Base-by-base conservation (phyloP, 2,113 vertebrate genomes). In the Clarias batrachus region DNA sequence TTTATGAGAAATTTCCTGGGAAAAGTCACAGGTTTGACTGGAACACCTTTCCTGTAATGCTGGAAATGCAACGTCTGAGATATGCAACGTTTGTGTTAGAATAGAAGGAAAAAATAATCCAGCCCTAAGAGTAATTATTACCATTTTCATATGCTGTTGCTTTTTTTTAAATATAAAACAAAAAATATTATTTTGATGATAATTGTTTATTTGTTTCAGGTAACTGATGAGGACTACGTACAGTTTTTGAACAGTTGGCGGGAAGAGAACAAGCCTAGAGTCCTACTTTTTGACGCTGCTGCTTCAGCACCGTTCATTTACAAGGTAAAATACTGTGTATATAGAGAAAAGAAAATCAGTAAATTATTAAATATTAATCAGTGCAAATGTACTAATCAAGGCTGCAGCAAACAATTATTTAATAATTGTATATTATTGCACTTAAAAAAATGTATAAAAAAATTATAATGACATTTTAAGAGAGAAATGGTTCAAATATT, bases 201-300 rank as follows among this genome's bases (percentile, higher is more conserved):
- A 2, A 52, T 13, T 59, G 8, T 74, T 21, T 48, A 48, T 48
- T 21, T 48, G 30, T 59, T 0, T 82, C 17, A 99, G 98, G 94
- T 99, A 62, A 97, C 96, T 23, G 96, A 96, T 93, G 94, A 96
- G 87, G 99, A 97, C 93, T 97, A 97, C 85, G 0, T 95, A 81
- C 27, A 25, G 56, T 99, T 98, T 90, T 93, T 99, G 60, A 96
- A 96, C 0, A 93, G 93, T 88, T 98, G 97, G 97, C 96, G 94
- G 88, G 95, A 94, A 1, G 96, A 98, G 87, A 99, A 99, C 90
- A 99, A 98, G 85, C 98, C 98, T 19, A 96, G 94, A 0, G 93
- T 98, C 81, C 94, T 99, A 52, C 92, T 99, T 33, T 98, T 99
- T 54, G 97, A 99, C 89, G 95, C 96, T 25, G 91, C 94, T 82